Base-by-base conservation (phyloP, 2,113 vertebrate genomes). In the Oryzias melastigma region DNA sequence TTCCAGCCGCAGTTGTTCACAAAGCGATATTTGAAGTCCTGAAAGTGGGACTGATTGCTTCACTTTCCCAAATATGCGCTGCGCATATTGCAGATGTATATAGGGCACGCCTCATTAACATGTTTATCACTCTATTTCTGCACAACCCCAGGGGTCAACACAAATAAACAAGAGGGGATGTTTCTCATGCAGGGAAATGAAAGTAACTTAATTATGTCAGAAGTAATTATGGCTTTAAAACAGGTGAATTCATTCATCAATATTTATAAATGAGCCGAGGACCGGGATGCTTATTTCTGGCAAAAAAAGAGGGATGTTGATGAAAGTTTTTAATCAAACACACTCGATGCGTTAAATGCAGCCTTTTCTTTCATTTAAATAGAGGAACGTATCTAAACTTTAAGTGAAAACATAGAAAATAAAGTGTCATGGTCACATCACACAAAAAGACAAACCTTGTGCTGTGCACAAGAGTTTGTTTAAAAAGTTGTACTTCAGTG, bases 71-170 rank as follows among this genome's bases (percentile, higher is more conserved):
- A 15, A 56, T 65, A 40, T 24, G 27, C 27, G 57, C 55, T 4
- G 14, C 4, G 6, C 14, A 13, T 35, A 24, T 10, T 27, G 40
- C 18, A 27, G n/a, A 52, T 19, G 51, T 53, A 58, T 29, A 35
- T 15, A 22, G 40, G 35, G 5, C 19, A 35, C 15, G 41, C 52
- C 63, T 69, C 48, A 49, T 70, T 75, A 82, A 77, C 42, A 69
- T 71, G 73, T 78, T 75, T 75, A 67, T 73, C 35, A 52, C 70
- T 57, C 17, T 51, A 43, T 51, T 65, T 47, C 60, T 63, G 71
- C 45, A 64, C 70, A 60, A 10, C 70, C 73, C 48, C 61, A n/a
- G 19, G 52, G 68, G 77, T 24, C 29, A 24, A 57, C 27, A 57
- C 40, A 65, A 54, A 69, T 45, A 68, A 55, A 65, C 44, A 62